Evolutionary conservation across 2,888 invertebrate species (phyloP).

Genomic region (Argyresthia albistria): DNA sequence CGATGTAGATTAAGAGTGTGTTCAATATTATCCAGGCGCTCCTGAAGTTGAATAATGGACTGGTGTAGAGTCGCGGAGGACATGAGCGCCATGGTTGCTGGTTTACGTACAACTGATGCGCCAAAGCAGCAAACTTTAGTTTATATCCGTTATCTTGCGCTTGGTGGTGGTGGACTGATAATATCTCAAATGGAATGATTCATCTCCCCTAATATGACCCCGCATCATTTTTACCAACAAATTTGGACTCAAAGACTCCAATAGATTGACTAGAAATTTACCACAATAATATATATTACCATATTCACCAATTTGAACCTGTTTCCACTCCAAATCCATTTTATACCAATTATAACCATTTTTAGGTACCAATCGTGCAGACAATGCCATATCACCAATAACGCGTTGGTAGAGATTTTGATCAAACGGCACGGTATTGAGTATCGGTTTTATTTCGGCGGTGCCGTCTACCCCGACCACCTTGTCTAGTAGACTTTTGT

Average conservation of each 20-base stretch:
- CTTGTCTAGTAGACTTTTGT: not conserved
- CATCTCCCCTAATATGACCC: not conserved
- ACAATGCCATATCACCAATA: not conserved
- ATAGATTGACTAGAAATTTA: not conserved
- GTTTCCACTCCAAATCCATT: not conserved
- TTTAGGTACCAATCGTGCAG: not conserved
- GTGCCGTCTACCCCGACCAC: not conserved
- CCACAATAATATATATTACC: not conserved
- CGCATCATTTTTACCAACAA: not conserved
- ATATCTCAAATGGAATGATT: not conserved
- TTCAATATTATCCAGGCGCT: not conserved
- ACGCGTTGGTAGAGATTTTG: not conserved
- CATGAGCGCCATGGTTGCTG: not conserved
- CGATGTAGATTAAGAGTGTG: too few species aligned
- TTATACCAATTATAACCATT: constrained; percentile 1
- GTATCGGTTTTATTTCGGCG: not conserved
- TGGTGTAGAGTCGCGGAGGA: not conserved
- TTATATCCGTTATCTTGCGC: not conserved
- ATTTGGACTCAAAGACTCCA: not conserved
- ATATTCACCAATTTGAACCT: not conserved
- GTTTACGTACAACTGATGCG: too few species aligned
- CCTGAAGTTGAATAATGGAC: not conserved
- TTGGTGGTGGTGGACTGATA: not conserved
- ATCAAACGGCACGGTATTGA: not conserved
- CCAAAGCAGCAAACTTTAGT: not conserved